Percentiles rank a stretch among this genome's conserved stretches.
These are phyloP conservation scores for Pristionchus maxplancki DNA, from an alignment of 2,888 invertebrate genomes.

Conservation along the genomic window DNA sequence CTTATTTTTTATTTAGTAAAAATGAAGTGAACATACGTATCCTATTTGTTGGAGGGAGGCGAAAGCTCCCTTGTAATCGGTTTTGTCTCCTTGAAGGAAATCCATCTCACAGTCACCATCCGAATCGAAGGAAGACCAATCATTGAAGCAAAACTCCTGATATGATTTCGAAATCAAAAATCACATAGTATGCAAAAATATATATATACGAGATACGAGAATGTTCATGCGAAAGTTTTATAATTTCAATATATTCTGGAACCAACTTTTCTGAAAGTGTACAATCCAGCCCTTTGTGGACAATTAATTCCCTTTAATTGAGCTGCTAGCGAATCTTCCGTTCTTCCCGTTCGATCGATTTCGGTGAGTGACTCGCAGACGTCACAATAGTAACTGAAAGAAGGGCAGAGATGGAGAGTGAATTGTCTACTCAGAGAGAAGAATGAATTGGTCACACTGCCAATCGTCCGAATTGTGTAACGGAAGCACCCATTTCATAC, in stretches of 20 bases:
- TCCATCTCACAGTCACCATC: slow-evolving; percentile 77
- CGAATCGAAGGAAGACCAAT: slow-evolving; percentile 76
- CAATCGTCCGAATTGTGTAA: not conserved
- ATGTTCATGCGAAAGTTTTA: not conserved
- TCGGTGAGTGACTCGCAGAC: slow-evolving; percentile 74
- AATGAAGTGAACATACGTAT: slow-evolving; percentile 69
- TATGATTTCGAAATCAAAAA: no score
- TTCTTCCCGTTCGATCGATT: slow-evolving; percentile 60
- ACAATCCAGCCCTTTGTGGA: slow-evolving; percentile 72
- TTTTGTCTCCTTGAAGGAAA: slow-evolving; percentile 71
- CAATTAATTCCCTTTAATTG: slow-evolving; percentile 75
- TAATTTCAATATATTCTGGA: not conserved
- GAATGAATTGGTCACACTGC: not conserved
- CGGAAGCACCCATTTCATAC: not conserved
- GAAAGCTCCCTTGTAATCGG: slow-evolving; percentile 74
- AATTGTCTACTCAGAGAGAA: not conserved
- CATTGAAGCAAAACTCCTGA: slow-evolving; percentile 77
- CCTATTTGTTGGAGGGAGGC: slow-evolving; percentile 76
- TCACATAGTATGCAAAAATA: no score
- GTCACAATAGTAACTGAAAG: slow-evolving; percentile 76
- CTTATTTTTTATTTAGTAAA: no score
- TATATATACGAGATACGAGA: not conserved
- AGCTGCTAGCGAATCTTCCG: slow-evolving; percentile 59
- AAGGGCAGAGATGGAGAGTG: not conserved
- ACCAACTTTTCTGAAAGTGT: slow-evolving; percentile 72